These are phyloP conservation scores for Cyprinodon variegatus DNA, from an alignment of 2,113 vertebrate genomes.

Conservation along the genomic window DNA sequence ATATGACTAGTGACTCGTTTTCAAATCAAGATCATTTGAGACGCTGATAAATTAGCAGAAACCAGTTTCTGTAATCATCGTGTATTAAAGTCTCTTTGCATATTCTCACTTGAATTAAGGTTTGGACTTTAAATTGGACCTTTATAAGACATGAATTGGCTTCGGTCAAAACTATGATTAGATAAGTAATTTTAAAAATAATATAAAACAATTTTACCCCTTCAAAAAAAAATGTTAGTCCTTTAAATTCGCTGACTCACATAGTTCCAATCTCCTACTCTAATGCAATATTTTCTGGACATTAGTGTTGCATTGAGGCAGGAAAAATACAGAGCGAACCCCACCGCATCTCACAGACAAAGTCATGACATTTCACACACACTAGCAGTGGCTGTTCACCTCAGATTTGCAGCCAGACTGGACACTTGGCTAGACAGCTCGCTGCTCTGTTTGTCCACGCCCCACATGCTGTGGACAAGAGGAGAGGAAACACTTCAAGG, in stretches of 20 bases:
- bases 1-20: too few relatives aligned
- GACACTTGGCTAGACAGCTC: slow-evolving; percentile 85
- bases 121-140: too few relatives aligned
- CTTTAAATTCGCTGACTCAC: neutral
- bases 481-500: slow-evolving; percentile 78
- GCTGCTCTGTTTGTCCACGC: slow-evolving; percentile 83
- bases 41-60: too few relatives aligned
- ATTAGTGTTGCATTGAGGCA: slow-evolving; percentile 5
- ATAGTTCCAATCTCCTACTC: neutral
- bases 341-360: slow-evolving; percentile 42
- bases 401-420: slow-evolving; percentile 83
- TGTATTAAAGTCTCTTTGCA: too few relatives aligned
- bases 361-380: slow-evolving; percentile 60
- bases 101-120: too few relatives aligned
- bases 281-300: neutral
- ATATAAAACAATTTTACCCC: neutral
- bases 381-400: slow-evolving; percentile 78
- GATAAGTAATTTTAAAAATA: too few relatives aligned
- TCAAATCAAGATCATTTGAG: too few relatives aligned
- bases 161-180: too few relatives aligned
- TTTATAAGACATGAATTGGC: too few relatives aligned
- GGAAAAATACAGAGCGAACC: slow-evolving; percentile 13
- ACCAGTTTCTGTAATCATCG: too few relatives aligned
- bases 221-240: neutral
- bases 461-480: slow-evolving; percentile 85